phyloP scores from a whole-genome alignment of 2,797 vertebrate genomes.

The Buceros bicornis region DNA sequence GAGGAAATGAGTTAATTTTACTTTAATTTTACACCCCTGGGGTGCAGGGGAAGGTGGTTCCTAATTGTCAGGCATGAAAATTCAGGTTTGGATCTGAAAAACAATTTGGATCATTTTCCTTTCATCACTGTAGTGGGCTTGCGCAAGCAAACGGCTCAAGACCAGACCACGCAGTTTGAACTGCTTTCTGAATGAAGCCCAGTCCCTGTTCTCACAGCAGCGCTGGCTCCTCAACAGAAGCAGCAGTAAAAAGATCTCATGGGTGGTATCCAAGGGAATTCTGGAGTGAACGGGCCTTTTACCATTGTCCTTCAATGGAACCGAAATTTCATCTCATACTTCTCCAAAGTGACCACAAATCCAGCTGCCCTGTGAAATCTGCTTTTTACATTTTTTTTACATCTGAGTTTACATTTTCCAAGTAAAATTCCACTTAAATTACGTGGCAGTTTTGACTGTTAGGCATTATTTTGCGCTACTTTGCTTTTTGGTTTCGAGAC shows the following conservation, averaged over 20 bases:
- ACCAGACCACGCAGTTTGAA: background rate
- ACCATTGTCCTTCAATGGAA: background rate
- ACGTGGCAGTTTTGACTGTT: background rate
- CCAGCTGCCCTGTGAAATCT: background rate
- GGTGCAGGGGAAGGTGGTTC: background rate
- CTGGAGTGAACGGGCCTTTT: background rate
- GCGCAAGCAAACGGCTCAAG: background rate
- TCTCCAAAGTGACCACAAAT: background rate
- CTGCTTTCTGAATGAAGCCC: constrained; percentile 1
- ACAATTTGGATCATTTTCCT: background rate
- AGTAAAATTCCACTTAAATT: background rate
- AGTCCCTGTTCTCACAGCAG: background rate
- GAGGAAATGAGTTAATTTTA: background rate
- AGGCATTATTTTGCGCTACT: background rate
- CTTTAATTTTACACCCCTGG: background rate
- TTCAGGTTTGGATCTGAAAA: background rate
- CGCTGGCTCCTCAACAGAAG: constrained; percentile 1
- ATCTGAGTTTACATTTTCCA: background rate
- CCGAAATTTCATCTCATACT: background rate
- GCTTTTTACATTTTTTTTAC: no score
- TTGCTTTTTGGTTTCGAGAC: background rate
- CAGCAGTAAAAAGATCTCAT: background rate
- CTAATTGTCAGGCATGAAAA: background rate
- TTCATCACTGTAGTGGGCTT: background rate
- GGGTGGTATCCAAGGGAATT: background rate